These are phyloP conservation scores for Spea multiplicata DNA, from an alignment of 2,113 vertebrate species.

Conservation along the genomic window DNA sequence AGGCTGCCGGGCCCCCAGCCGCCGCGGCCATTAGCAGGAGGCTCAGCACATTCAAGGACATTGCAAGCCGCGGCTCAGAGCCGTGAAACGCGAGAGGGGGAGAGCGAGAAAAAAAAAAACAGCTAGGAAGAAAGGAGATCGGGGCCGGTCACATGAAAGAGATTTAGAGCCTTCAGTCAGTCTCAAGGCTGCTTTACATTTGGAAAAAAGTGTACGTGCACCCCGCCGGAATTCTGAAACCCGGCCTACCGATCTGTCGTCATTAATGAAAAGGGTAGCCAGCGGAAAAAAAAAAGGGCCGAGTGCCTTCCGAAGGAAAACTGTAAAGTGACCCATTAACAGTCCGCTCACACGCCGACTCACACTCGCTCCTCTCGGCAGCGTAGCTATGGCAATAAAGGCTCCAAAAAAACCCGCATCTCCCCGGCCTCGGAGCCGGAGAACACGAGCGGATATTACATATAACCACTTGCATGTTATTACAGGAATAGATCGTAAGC, in stretches of 20 bases:
- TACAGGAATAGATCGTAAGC: no score
- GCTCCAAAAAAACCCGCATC: background rate
- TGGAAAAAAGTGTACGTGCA: constrained; percentile 41
- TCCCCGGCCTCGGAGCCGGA: no score
- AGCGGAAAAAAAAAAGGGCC: background rate
- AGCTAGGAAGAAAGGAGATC: background rate
- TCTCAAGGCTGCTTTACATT: constrained; percentile 33
- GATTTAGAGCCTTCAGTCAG: constrained; percentile 37
- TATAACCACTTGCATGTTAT: no score
- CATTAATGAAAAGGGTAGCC: constrained; percentile 1
- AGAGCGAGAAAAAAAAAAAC: background rate
- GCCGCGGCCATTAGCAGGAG: no score
- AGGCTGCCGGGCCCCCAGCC: background rate
- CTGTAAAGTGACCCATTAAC: constrained; percentile 24
- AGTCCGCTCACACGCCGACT: constrained; percentile 34
- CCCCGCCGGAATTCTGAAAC: background rate
- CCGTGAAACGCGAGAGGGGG: no score
- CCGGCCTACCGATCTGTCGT: constrained; percentile 29
- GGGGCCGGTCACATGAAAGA: constrained; percentile 41
- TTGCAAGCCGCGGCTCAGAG: background rate
- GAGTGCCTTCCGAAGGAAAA: background rate
- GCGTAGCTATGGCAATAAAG: constrained; percentile 24
- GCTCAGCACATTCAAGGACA: constrained; percentile 12
- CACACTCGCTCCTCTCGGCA: background rate
- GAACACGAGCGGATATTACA: no score